Evolutionary conservation across 2,113 vertebrate genomes (phyloP).

Genomic region (Lampris megalopsis): DNA sequence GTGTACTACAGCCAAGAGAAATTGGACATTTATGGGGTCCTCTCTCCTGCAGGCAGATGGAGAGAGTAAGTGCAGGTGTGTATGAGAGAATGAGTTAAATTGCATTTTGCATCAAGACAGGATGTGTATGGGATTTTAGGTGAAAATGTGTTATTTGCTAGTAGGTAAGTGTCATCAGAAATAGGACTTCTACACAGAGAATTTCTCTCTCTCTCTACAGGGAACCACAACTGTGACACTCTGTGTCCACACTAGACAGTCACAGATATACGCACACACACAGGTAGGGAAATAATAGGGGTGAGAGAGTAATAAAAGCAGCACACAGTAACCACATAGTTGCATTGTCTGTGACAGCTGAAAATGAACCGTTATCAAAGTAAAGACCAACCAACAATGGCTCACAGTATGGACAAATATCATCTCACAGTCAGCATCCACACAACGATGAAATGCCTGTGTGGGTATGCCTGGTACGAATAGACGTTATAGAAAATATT

Average conservation of each 20-base stretch:
- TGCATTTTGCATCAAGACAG: background rate
- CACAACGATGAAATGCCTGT: background rate
- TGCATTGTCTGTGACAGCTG: too few relatives aligned
- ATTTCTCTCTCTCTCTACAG: background rate
- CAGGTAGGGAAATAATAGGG: background rate
- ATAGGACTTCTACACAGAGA: background rate
- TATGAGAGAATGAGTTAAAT: background rate
- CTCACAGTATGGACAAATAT: background rate
- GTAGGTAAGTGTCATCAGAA: too few relatives aligned
- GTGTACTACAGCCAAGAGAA: background rate
- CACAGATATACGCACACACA: background rate
- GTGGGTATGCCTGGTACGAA: too few relatives aligned
- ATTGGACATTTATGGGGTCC: slow-evolving; percentile 18
- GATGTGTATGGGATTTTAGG: background rate
- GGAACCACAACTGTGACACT: too few relatives aligned
- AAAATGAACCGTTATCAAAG: background rate
- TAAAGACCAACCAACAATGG: background rate
- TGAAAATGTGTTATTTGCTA: too few relatives aligned
- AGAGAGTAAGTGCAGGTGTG: background rate
- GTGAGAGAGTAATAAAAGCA: too few relatives aligned
- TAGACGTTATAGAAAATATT: too few relatives aligned
- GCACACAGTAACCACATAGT: too few relatives aligned
- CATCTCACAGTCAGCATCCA: background rate
- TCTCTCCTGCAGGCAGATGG: background rate
- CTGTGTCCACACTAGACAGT: background rate